Evolutionary conservation across 2,797 vertebrate species (phyloP).

Genomic region (Gymnodraco acuticeps): DNA sequence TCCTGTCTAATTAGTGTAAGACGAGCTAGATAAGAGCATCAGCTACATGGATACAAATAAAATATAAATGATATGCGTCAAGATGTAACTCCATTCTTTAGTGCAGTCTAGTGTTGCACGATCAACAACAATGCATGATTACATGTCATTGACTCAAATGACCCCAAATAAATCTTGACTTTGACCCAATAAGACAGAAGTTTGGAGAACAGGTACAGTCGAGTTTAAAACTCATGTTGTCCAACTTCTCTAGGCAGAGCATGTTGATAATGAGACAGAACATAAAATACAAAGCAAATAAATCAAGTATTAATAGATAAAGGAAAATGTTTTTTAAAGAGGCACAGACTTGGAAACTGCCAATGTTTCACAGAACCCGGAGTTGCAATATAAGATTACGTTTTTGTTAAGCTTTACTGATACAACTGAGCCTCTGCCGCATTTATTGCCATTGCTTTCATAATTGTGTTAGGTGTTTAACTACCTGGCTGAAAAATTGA

Average conservation of each 20-base stretch:
- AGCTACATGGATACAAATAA: constrained; percentile 47
- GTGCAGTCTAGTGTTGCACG: constrained; percentile 18
- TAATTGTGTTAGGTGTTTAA: background rate
- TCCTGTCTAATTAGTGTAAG: constrained; percentile 45
- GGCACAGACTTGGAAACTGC: background rate
- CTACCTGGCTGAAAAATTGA: constrained; percentile 78
- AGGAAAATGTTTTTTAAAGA: background rate
- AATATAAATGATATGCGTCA: constrained; percentile 57
- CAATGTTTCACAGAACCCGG: background rate
- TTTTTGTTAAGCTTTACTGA: background rate
- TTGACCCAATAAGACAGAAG: background rate
- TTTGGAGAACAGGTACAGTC: background rate
- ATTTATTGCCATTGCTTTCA: background rate
- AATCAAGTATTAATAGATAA: too few relatives aligned
- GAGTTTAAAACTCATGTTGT: background rate
- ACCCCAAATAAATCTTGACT: background rate
- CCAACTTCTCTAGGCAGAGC: background rate
- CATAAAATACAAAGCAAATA: too few relatives aligned
- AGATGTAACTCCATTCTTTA: constrained; percentile 23
- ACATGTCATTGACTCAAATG: background rate
- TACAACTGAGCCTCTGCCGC: background rate
- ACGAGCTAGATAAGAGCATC: constrained; percentile 44
- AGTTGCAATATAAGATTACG: background rate
- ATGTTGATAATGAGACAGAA: too few relatives aligned
- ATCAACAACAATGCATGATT: constrained; percentile 9